Percentiles rank a stretch among this genome's conserved stretches.
Evolutionary conservation across 2,797 vertebrate genomes (phyloP).

Genomic region (Pipistrellus kuhlii): DNA sequence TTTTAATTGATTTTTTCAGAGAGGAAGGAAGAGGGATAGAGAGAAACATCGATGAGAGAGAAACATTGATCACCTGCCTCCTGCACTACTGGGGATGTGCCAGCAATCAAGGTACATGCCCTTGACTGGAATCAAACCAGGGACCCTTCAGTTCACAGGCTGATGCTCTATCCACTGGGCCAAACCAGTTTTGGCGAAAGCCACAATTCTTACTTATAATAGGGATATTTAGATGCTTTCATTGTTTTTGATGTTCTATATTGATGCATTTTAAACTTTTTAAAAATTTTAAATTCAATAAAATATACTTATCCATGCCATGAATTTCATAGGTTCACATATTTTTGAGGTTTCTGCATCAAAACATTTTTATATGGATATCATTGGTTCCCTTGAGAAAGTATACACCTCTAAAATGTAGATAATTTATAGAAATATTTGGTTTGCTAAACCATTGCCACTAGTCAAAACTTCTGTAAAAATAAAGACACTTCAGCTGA

Average conservation of each 20-base stretch:
- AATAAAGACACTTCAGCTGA: background rate
- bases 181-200: background rate
- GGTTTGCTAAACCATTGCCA: background rate
- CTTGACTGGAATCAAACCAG: too few relatives aligned
- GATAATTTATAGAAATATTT: constrained; percentile 14
- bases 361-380: background rate
- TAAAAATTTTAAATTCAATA: background rate
- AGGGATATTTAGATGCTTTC: background rate
- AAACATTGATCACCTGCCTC: too few relatives aligned
- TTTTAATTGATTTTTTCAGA: too few relatives aligned
- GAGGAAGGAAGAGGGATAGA: too few relatives aligned
- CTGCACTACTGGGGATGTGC: too few relatives aligned
- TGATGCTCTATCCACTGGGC: too few relatives aligned
- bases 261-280: background rate
- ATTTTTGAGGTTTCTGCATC: constrained; percentile 17
- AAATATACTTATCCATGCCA: background rate
- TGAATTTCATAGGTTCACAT: background rate
- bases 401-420: background rate
- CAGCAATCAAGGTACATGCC: too few relatives aligned
- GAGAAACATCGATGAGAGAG: too few relatives aligned
- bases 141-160: too few relatives aligned
- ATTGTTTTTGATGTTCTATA: constrained; percentile 16
- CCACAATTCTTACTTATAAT: background rate
- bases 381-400: background rate
- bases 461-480: constrained; percentile 8